Percentiles rank a stretch among this genome's conserved stretches.
Conservation (phyloP, 2,888 invertebrate genomes). For the Tachina grossa region DNA sequence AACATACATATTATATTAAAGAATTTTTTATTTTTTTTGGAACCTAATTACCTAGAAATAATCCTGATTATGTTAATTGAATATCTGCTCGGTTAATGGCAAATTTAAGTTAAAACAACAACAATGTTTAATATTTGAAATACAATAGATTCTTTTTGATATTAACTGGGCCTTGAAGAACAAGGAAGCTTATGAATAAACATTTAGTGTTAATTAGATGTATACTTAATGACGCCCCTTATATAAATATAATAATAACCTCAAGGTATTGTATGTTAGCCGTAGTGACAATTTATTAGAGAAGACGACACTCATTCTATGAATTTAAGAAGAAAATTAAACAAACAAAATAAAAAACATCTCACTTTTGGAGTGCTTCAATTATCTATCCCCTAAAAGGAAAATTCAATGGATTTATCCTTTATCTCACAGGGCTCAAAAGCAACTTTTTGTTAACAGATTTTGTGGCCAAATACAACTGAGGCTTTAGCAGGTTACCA, state of each 20-base stretch:
- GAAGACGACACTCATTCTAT: too few relatives aligned
- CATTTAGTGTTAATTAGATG: constrained; percentile 5
- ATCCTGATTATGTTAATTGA: not conserved
- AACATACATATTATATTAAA: too few relatives aligned
- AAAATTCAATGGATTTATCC: too few relatives aligned
- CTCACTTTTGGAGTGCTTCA: too few relatives aligned
- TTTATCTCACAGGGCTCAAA: too few relatives aligned
- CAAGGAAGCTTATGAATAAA: constrained; percentile 14
- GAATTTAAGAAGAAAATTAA: too few relatives aligned
- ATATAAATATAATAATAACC: not conserved
- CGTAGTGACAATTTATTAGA: not conserved
- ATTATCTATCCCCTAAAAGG: too few relatives aligned
- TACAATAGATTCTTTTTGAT: not conserved
- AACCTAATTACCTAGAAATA: not conserved
- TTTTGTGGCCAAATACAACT: too few relatives aligned
- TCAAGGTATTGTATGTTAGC: not conserved
- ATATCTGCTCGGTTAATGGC: not conserved
- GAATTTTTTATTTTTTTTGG: not conserved
- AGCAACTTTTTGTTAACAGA: too few relatives aligned
- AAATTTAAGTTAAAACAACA: not conserved
- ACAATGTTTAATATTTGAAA: constrained; percentile 7
- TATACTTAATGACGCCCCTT: not conserved
- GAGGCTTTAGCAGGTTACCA: too few relatives aligned
- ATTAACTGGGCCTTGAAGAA: not conserved
- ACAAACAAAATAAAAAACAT: too few relatives aligned